Conservation (phyloP, 2,113 vertebrate genomes). For the Poecilia latipinna region DNA sequence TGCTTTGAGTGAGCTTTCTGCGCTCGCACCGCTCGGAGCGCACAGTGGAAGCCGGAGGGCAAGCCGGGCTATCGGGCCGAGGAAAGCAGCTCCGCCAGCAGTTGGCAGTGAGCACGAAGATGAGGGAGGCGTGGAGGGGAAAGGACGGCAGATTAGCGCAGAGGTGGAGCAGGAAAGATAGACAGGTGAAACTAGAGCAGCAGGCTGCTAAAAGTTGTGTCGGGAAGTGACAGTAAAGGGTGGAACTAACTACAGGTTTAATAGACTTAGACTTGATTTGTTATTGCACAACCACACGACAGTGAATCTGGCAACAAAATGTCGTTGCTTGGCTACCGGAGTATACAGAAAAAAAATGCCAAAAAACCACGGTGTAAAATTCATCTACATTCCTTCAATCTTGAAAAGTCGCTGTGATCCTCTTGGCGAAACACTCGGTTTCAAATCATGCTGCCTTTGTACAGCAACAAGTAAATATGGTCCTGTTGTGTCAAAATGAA, state of each 20-base stretch:
- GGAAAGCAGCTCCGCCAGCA: constrained; percentile 47
- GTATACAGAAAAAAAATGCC: no score
- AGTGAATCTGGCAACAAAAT: no score
- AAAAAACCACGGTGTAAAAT: no score
- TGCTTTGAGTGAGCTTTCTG: constrained; percentile 55
- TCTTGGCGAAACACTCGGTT: constrained; percentile 23
- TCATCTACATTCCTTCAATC: neutral
- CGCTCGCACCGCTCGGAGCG: constrained; percentile 39
- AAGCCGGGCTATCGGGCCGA: constrained; percentile 17
- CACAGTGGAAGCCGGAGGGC: constrained; percentile 44
- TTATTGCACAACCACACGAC: no score
- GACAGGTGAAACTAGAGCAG: constrained; percentile 30
- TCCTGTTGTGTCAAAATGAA: constrained; percentile 27
- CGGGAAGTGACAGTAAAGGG: constrained; percentile 4
- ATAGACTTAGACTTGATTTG: neutral
- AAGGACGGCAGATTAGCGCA: constrained; percentile 10
- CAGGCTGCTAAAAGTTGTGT: constrained; percentile 22
- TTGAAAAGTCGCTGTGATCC: constrained; percentile 2
- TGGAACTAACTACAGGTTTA: neutral
- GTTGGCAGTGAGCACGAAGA: constrained; percentile 37
- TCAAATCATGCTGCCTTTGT: constrained; percentile 45
- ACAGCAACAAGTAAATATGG: constrained; percentile 19
- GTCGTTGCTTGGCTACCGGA: no score
- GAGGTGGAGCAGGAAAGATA: constrained; percentile 25
- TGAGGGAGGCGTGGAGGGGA: neutral